A percentile compares a stretch with the other conserved stretches of the same genome.
Conservation (phyloP, 2,113 vertebrate species). For the Sander lucioperca region DNA sequence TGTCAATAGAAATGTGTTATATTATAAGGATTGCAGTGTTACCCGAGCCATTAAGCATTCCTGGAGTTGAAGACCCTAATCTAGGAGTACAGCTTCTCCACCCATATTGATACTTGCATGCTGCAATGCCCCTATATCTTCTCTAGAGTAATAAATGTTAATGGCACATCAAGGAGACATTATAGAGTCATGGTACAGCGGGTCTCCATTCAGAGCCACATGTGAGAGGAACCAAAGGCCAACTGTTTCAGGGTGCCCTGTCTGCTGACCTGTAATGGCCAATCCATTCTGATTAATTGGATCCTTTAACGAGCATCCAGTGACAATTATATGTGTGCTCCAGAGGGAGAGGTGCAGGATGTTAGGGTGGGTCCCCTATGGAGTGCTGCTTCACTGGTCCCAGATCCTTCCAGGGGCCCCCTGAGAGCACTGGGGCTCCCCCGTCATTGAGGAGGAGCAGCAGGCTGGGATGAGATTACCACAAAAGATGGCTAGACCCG, state of each 20-base stretch:
- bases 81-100: not conserved
- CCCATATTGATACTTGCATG: not conserved
- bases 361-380: slow-evolving; percentile 81
- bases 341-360: slow-evolving; percentile 82
- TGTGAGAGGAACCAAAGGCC: slow-evolving; percentile 83
- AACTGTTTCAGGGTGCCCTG: slow-evolving; percentile 90
- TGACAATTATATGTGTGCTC: slow-evolving; percentile 88
- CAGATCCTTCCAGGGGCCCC: slow-evolving; percentile 73
- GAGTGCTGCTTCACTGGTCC: slow-evolving; percentile 85
- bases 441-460: slow-evolving; percentile 34
- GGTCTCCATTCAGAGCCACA: slow-evolving; percentile 89
- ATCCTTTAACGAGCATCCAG: slow-evolving; percentile 90
- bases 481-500: slow-evolving; percentile 45
- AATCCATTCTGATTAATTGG: slow-evolving; percentile 92
- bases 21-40: not conserved
- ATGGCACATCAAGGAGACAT: slow-evolving; percentile 65
- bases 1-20: not conserved
- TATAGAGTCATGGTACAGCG: slow-evolving; percentile 89
- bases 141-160: slow-evolving; percentile 66
- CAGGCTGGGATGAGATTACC: slow-evolving; percentile 37
- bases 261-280: slow-evolving; percentile 88
- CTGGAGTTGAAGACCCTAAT: not conserved
- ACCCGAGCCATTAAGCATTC: not conserved
- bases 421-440: slow-evolving; percentile 52
- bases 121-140: slow-evolving; percentile 5